Conservation (phyloP, 2,797 vertebrate species). For the Epinephelus coioides region DNA sequence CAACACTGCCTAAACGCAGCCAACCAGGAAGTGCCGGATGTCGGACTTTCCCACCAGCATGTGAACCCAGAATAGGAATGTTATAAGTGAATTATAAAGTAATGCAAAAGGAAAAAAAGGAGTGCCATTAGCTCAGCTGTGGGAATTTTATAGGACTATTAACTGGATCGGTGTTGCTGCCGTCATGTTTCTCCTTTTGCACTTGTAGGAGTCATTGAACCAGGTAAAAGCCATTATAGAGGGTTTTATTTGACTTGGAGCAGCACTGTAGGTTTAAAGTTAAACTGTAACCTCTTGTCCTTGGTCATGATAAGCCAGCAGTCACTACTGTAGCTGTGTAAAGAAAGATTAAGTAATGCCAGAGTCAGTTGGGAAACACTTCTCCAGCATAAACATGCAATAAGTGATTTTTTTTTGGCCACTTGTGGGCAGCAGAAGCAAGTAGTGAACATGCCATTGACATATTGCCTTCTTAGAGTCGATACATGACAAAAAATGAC, state of each 20-base stretch:
- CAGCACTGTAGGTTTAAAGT: slow-evolving; percentile 28
- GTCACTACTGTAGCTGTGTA: neutral
- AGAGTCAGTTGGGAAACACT: neutral
- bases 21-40: neutral
- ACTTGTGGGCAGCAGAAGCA: neutral
- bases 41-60: neutral
- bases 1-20: neutral
- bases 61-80: neutral
- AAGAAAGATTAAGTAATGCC: neutral
- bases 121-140: neutral
- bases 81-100: slow-evolving; percentile 17
- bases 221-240: neutral
- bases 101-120: neutral
- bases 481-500: too few species aligned
- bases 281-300: slow-evolving; percentile 59
- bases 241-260: slow-evolving; percentile 49
- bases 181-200: neutral
- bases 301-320: slow-evolving; percentile 17
- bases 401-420: neutral
- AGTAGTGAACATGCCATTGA: too few species aligned
- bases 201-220: slow-evolving; percentile 1
- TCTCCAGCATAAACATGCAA: too few species aligned
- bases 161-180: neutral
- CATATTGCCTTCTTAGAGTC: too few species aligned
- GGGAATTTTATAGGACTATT: neutral